Percentiles rank a stretch among this genome's conserved stretches.
phyloP scores from a whole-genome alignment of 2,797 vertebrate genomes.

The Rachycentron canadum region DNA sequence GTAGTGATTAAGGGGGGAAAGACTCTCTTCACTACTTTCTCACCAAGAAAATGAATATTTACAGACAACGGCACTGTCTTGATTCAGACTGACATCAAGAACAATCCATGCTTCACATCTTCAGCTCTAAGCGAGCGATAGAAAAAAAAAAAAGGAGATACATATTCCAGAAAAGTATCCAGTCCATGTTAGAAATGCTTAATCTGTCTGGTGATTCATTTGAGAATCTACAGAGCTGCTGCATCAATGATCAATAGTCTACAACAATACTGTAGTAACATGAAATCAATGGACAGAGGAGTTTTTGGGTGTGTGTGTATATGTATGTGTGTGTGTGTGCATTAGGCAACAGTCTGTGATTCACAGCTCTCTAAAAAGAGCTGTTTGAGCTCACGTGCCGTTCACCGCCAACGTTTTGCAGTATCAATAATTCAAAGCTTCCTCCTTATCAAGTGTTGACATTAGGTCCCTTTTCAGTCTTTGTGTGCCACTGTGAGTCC shows the following conservation, averaged over 20 bases:
- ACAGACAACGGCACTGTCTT: conserved; percentile 62
- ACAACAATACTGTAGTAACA: conserved; percentile 25
- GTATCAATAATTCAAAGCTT: conserved; percentile 63
- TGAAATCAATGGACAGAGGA: conserved; percentile 13
- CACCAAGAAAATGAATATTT: conserved; percentile 59
- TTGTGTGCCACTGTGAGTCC: conserved; percentile 31
- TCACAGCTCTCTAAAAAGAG: conserved; percentile 41
- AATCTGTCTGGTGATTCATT: conserved; percentile 24
- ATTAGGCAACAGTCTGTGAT: conserved; percentile 52
- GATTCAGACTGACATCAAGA: conserved; percentile 55
- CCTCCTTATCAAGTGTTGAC: conserved; percentile 48
- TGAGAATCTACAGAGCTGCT: conserved; percentile 12
- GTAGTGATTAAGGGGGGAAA: conserved; percentile 7
- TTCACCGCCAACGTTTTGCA: conserved; percentile 32
- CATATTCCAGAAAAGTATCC: conserved; percentile 18
- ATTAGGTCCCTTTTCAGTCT: conserved; percentile 51
- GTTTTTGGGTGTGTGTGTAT: conserved; percentile 8
- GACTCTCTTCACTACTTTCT: neutral
- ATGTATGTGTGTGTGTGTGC: conserved; percentile 34
- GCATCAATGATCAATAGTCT: conserved; percentile 35
- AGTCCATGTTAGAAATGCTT: conserved; percentile 7
- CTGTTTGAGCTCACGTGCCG: conserved; percentile 6
- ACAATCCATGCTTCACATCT: conserved; percentile 51
- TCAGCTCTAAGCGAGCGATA: conserved; percentile 27
- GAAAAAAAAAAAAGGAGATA: conserved; percentile 20